phyloP scores from a whole-genome alignment of 2,888 invertebrate genomes.

The Drosophila diplacantha region DNA sequence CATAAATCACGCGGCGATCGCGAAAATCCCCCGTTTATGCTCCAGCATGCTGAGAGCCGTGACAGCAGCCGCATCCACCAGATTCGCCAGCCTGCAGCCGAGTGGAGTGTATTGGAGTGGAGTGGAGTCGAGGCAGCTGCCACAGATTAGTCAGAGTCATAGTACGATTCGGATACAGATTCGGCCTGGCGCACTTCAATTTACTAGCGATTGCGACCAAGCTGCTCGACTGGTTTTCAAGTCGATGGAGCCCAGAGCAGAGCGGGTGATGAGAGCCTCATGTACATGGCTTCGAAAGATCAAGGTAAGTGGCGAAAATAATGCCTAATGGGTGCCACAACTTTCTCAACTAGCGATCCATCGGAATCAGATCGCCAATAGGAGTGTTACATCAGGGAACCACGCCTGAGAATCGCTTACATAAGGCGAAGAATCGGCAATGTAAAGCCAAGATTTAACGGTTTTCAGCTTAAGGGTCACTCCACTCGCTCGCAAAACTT shows the following conservation, averaged over 20 bases:
- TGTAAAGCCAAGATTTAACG: constrained; percentile 39
- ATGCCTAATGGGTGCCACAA: constrained; percentile 11
- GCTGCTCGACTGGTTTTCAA: constrained; percentile 60
- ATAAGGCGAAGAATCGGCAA: constrained; percentile 9
- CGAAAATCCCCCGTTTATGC: constrained; percentile 43
- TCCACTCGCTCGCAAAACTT: constrained; percentile 40
- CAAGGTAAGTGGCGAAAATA: constrained; percentile 53
- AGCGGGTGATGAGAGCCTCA: constrained; percentile 1
- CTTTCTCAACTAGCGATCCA: neutral
- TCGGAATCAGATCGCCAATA: constrained; percentile 5
- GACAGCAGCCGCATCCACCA: constrained; percentile 48
- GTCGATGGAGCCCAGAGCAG: constrained; percentile 1
- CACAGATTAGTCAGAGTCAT: constrained; percentile 66
- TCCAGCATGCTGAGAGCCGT: constrained; percentile 34
- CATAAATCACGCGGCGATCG: constrained; percentile 61
- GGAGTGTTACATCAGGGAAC: constrained; percentile 6
- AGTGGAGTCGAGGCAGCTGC: constrained; percentile 64
- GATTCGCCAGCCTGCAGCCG: constrained; percentile 26
- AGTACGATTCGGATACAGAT: constrained; percentile 39
- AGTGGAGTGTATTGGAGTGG: constrained; percentile 14
- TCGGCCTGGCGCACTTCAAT: constrained; percentile 51
- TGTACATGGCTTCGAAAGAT: constrained; percentile 46
- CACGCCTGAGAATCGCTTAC: constrained; percentile 16
- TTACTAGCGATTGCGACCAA: constrained; percentile 35
- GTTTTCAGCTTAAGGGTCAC: constrained; percentile 52